These are phyloP conservation scores for Cydia splendana DNA, from an alignment of 1,140 invertebrate species.

Conservation along the genomic window DNA sequence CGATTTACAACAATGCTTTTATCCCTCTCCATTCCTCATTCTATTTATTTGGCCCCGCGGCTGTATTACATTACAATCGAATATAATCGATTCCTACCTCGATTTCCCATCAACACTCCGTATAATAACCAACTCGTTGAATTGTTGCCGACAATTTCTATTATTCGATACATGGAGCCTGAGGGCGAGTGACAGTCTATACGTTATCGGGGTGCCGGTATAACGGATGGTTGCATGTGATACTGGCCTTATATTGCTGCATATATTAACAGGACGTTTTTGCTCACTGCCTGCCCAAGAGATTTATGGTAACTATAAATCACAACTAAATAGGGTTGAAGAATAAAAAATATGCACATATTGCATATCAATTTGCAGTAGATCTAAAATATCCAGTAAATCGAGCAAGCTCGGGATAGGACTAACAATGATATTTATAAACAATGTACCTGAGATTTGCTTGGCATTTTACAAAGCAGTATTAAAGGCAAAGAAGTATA, in stretches of 20 bases:
- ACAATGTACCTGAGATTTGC: no score
- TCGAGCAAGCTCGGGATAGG: no score
- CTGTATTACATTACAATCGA: constrained; percentile 45
- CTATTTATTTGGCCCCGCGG: constrained; percentile 50
- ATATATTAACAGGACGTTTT: constrained; percentile 7
- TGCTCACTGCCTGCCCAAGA: neutral
- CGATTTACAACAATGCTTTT: constrained; percentile 33
- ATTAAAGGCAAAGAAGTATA: no score
- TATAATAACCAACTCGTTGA: constrained; percentile 49
- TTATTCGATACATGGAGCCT: constrained; percentile 63
- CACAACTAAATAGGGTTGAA: neutral
- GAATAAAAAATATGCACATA: neutral
- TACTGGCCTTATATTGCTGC: constrained; percentile 16
- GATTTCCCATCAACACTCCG: constrained; percentile 47
- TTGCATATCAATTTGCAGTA: neutral
- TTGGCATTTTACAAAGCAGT: no score
- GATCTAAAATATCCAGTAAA: no score
- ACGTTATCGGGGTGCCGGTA: constrained; percentile 4
- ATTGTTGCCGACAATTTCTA: constrained; percentile 55
- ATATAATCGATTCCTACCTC: constrained; percentile 52
- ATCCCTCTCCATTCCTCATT: constrained; percentile 34
- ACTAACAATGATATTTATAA: no score
- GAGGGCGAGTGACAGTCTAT: constrained; percentile 43
- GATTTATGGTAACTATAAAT: constrained; percentile 7
- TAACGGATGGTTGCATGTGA: constrained; percentile 15